Evolutionary conservation across 2,113 vertebrate species (phyloP), one percentile per base, ranked within the genome.

Genomic region (Dasyornis broadbenti): DNA sequence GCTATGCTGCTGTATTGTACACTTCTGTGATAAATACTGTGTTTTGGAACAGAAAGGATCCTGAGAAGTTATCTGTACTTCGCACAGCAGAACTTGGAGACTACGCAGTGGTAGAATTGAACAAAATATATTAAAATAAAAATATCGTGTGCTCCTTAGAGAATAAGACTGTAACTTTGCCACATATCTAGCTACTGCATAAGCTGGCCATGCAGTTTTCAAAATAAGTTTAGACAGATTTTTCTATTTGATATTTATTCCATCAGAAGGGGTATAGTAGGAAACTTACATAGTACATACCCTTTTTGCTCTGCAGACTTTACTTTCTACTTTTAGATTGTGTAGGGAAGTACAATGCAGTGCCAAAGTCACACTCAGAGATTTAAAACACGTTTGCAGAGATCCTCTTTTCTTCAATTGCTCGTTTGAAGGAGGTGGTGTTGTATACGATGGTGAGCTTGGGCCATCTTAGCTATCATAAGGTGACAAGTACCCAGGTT

Each of bases 131-230:
- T 75, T 95, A 86, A 49, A 49, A 49, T 49, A 12, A 49, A 49
- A 21, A 49, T 49, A 94, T 73, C 91, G 65, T 95, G 92, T 97
- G 96, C 93, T 94, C 95, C 86, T 96, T 94, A 90, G 93, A 97
- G 94, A 97, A 94, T 91, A 96, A 90, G 47, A 66, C 89, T 89
- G 88, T 90, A 87, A 73, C 81, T 90, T 95, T 96, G 83, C 93
- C 95, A 95, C 81, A 0, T 59, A 93, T 85, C 89, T 95, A 97
- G 77, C 96, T 96, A 95, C 94, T 95, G 94, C 91, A 96, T 95
- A 97, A 96, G 94, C 87, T 96, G 86, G 95, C 95, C 94, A 95
- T 97, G 96, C 95, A 96, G 94, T 96, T 95, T 92, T 96, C 92
- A 95, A 95, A 96, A 90, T 95, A 78, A 95, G 93, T 96, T 97